Evolutionary conservation across 35 echinoderm and acorn worm species (phyloP).

Genomic region (Apostichopus californicus): DNA sequence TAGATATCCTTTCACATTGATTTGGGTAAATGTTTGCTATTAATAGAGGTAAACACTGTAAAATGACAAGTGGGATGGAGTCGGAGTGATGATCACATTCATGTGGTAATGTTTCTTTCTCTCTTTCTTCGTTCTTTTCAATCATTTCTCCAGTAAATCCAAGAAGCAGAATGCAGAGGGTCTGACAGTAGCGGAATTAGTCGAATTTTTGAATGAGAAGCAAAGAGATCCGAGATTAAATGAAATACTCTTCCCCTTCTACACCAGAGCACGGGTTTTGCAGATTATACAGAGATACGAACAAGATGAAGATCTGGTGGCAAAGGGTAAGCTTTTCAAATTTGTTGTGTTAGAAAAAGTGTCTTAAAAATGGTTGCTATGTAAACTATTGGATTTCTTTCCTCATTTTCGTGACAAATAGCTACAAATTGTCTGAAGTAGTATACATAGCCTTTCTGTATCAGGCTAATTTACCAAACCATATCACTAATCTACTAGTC

Average conservation of each 20-base stretch:
- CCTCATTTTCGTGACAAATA: no score
- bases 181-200: slow-evolving; percentile 75
- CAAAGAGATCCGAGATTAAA: slow-evolving; percentile 89
- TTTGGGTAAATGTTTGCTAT: no score
- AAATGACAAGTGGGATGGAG: no score
- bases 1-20: no score
- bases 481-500: no score
- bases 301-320: slow-evolving; percentile 65
- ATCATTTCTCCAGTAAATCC: slow-evolving; percentile 55
- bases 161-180: slow-evolving; percentile 60
- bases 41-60: no score
- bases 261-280: slow-evolving; percentile 62
- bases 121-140: not conserved
- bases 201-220: slow-evolving; percentile 89
- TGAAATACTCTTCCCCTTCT: slow-evolving; percentile 97
- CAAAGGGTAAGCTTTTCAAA: slow-evolving; percentile 66
- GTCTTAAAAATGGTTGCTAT: not conserved
- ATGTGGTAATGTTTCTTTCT: no score
- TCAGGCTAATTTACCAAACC: no score
- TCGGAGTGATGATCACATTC: no score
- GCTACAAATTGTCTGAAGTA: no score
- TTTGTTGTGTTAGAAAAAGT: not conserved
- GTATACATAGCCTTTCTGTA: not conserved
- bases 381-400: not conserved
- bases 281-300: slow-evolving; percentile 96